phyloP scores from a whole-genome alignment of 2,888 invertebrate genomes.

The Diarsia mendica region DNA sequence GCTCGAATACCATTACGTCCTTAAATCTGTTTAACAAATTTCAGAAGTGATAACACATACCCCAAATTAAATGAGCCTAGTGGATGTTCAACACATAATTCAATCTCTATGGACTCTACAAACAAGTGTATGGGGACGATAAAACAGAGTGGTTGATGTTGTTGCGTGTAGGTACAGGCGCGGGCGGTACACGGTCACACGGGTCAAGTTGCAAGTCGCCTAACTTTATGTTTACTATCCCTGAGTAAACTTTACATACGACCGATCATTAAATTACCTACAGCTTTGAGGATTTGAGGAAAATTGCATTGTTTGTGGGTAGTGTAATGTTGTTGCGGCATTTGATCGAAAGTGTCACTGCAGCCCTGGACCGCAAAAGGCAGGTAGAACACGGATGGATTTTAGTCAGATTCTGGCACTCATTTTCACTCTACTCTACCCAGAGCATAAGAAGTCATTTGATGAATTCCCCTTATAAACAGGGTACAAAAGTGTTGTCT shows the following conservation, averaged over 20 bases:
- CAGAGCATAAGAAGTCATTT: too few relatives aligned
- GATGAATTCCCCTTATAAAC: too few relatives aligned
- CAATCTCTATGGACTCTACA: constrained; percentile 74
- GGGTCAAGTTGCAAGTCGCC: constrained; percentile 64
- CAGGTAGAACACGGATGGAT: too few relatives aligned
- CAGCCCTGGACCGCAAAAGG: too few relatives aligned
- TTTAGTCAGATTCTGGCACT: too few relatives aligned
- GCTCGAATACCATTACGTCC: constrained; percentile 39
- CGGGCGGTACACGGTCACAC: constrained; percentile 51
- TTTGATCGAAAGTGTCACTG: too few relatives aligned
- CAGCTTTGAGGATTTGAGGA: constrained; percentile 36
- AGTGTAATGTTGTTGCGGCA: neutral
- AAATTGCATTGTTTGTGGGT: constrained; percentile 35
- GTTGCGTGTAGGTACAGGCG: constrained; percentile 57
- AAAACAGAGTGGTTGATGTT: constrained; percentile 70
- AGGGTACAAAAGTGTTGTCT: too few relatives aligned
- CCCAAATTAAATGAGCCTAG: constrained; percentile 70
- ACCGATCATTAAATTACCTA: constrained; percentile 62
- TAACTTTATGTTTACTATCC: constrained; percentile 66
- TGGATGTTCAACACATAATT: constrained; percentile 71
- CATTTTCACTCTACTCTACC: too few relatives aligned
- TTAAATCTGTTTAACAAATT: constrained; percentile 48
- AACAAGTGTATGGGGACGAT: constrained; percentile 75
- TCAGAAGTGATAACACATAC: constrained; percentile 64
- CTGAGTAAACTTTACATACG: constrained; percentile 60